phyloP scores from a whole-genome alignment of 2,888 invertebrate species.

The Pollenia labialis region DNA sequence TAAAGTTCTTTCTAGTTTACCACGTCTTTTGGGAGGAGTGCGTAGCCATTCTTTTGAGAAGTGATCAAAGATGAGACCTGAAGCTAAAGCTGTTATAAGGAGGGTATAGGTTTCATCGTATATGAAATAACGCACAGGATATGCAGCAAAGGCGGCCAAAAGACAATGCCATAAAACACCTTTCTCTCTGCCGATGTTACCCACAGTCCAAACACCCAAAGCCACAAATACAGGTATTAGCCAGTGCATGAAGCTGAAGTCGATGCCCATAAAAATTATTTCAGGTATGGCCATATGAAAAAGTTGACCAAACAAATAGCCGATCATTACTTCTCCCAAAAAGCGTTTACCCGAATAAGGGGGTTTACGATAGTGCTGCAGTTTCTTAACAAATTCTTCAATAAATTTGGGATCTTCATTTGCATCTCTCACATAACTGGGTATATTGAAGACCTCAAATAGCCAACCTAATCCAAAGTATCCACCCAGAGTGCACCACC shows the following conservation, averaged over 20 bases:
- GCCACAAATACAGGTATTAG: conserved; percentile 90
- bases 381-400: conserved; percentile 87
- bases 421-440: conserved; percentile 92
- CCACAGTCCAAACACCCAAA: conserved; percentile 94
- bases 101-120: conserved; percentile 91
- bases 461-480: conserved; percentile 94
- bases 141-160: conserved; percentile 87
- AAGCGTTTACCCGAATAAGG: conserved; percentile 92
- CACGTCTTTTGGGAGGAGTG: conserved; percentile 85
- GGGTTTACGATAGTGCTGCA: conserved; percentile 89
- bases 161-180: conserved; percentile 90
- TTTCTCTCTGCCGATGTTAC: conserved; percentile 93
- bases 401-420: conserved; percentile 90
- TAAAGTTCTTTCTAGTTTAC: conserved; percentile 85
- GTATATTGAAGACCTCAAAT: conserved; percentile 92
- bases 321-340: conserved; percentile 90
- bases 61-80: conserved; percentile 89
- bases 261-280: conserved; percentile 89
- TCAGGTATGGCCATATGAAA: conserved; percentile 90
- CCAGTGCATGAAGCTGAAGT: conserved; percentile 89
- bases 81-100: conserved; percentile 87
- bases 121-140: conserved; percentile 89
- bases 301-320: conserved; percentile 92
- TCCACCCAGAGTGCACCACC: conserved; percentile 94
- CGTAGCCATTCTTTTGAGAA: conserved; percentile 92